A percentile compares a stretch with the other conserved stretches of the same genome.
phyloP scores from a whole-genome alignment of 2,113 vertebrate genomes.

The Tenebrosternarchus preto region DNA sequence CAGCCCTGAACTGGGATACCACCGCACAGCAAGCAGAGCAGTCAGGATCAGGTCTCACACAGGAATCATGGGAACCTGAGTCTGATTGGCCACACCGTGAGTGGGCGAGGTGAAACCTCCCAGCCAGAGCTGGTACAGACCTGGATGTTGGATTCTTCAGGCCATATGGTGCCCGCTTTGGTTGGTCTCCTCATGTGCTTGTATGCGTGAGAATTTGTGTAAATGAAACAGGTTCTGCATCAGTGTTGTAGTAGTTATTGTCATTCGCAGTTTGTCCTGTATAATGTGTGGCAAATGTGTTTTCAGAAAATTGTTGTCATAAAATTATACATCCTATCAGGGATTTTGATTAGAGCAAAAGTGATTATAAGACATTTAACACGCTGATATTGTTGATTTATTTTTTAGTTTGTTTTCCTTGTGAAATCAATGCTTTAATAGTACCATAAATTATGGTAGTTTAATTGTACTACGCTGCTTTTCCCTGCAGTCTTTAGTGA shows the following conservation, averaged over 20 bases:
- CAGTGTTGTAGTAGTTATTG: background rate
- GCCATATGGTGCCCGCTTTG: conserved; percentile 1
- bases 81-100: background rate
- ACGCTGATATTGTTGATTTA: no score
- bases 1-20: background rate
- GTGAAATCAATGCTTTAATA: no score
- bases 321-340: no score
- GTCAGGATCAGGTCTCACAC: background rate
- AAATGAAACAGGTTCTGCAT: background rate
- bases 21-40: background rate
- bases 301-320: no score
- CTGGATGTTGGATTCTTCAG: background rate
- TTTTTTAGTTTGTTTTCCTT: no score
- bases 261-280: background rate
- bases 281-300: no score
- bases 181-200: background rate
- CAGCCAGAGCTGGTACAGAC: background rate
- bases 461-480: no score
- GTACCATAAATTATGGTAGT: no score
- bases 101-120: background rate
- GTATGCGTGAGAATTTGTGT: background rate
- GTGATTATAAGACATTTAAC: no score
- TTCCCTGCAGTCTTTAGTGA: no score
- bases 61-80: background rate
- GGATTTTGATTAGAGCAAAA: no score